Evolutionary conservation across 37 sponge, comb jelly and placozoan genomes (phyloP).

Genomic region (Crambe crambe): DNA sequence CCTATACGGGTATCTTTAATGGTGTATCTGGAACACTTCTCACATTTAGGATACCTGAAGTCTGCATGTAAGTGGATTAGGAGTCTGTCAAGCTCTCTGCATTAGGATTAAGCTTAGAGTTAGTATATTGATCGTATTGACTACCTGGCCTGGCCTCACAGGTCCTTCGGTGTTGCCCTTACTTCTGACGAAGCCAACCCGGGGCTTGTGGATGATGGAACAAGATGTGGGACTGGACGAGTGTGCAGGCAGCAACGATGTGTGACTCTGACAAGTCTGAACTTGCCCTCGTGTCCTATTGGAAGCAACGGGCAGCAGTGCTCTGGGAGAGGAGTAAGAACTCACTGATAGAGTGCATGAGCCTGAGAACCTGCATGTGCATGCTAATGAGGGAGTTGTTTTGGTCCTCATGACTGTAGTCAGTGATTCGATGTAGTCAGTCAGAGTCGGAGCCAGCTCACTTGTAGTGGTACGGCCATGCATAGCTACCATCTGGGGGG

Average conservation of each 20-base stretch:
- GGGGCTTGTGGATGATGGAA: slow-evolving; percentile 42
- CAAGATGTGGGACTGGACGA: slow-evolving; percentile 28
- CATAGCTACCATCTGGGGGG: too few relatives aligned
- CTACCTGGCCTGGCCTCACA: too few relatives aligned
- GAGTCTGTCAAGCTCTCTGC: too few relatives aligned
- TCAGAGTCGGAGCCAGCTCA: too few relatives aligned
- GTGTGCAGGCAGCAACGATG: slow-evolving; percentile 4
- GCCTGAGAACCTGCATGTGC: too few relatives aligned
- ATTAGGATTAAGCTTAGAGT: too few relatives aligned
- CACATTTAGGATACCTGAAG: neutral
- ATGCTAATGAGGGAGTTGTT: too few relatives aligned
- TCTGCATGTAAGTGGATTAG: slow-evolving; percentile 1
- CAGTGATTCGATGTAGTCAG: too few relatives aligned
- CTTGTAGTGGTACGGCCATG: too few relatives aligned
- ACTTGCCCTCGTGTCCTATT: slow-evolving; percentile 14
- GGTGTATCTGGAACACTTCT: neutral
- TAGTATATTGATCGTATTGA: too few relatives aligned
- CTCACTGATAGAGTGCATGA: too few relatives aligned
- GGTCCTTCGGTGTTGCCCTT: slow-evolving; percentile 20
- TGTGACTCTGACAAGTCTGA: neutral
- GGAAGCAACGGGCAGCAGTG: slow-evolving; percentile 49
- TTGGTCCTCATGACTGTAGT: too few relatives aligned
- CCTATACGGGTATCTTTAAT: neutral
- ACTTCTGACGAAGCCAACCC: slow-evolving; percentile 10
- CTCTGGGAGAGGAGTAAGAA: slow-evolving; percentile 70